These are phyloP conservation scores for Cariama cristata DNA, from an alignment of 2,113 vertebrate genomes.

Conservation along the genomic window DNA sequence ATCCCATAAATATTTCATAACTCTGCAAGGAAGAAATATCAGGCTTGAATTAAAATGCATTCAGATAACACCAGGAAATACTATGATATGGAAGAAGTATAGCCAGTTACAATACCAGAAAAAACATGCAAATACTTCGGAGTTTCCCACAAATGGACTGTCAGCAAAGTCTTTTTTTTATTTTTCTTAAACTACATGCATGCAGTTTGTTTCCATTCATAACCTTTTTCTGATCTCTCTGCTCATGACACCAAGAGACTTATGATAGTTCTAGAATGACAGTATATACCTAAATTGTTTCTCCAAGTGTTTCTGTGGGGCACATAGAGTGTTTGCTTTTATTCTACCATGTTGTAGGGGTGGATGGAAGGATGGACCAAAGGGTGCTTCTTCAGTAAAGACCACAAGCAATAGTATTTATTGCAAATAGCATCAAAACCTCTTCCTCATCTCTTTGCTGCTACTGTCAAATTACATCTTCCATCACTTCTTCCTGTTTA, in stretches of 20 bases:
- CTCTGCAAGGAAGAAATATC: not conserved
- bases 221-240: not conserved
- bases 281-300: not conserved
- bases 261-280: not conserved
- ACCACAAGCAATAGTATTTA: not conserved
- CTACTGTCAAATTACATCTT: not conserved
- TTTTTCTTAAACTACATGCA: not conserved
- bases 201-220: not conserved
- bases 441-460: not conserved
- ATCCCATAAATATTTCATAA: conserved; percentile 31
- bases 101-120: not conserved
- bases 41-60: not conserved
- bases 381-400: not conserved
- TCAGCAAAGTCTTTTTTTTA: not conserved
- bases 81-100: not conserved
- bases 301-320: not conserved
- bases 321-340: not conserved
- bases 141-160: not conserved
- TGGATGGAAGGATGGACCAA: not conserved
- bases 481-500: not conserved
- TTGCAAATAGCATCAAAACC: not conserved
- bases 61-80: not conserved
- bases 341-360: not conserved
- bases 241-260: not conserved
- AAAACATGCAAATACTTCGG: not conserved